phyloP scores from a whole-genome alignment of 2,113 vertebrate species.

The Tetraodon nigroviridis region DNA sequence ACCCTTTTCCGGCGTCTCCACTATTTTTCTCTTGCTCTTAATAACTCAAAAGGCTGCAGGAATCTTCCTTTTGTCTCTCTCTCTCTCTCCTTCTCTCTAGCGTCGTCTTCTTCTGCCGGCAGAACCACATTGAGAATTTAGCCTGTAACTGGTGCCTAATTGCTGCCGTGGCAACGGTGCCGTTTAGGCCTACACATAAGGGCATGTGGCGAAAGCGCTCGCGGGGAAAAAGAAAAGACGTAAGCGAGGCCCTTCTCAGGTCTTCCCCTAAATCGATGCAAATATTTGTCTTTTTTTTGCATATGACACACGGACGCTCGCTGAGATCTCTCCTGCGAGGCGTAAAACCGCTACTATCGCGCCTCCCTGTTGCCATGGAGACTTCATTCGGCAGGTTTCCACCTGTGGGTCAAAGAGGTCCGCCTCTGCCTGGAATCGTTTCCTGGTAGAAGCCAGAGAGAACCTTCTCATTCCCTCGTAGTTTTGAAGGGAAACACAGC shows the following conservation, averaged over 20 bases:
- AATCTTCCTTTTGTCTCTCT: slow-evolving; percentile 22
- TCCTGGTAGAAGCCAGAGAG: no score
- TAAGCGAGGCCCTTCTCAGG: not conserved
- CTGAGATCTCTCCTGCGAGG: no score
- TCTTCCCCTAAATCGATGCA: not conserved
- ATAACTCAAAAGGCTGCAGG: slow-evolving; percentile 23
- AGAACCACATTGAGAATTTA: slow-evolving; percentile 47
- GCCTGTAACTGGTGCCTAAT: slow-evolving; percentile 70
- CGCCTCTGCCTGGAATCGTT: no score
- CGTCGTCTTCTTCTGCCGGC: slow-evolving; percentile 37
- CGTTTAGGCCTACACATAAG: slow-evolving; percentile 58
- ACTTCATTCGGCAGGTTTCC: no score
- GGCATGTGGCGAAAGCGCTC: slow-evolving; percentile 3
- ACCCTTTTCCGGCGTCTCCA: slow-evolving; percentile 11
- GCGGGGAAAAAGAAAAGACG: not conserved
- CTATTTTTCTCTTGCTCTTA: slow-evolving; percentile 22
- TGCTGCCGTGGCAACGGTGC: slow-evolving; percentile 71
- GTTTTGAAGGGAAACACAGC: no score
- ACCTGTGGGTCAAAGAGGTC: no score
- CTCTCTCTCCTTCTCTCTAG: not conserved
- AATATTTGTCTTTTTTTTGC: not conserved
- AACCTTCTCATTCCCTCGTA: no score
- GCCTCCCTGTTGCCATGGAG: no score
- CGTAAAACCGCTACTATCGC: no score
- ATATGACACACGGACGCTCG: not conserved